phyloP scores from a whole-genome alignment of 2,113 vertebrate genomes.

The Anarhynchus alexandrinus region DNA sequence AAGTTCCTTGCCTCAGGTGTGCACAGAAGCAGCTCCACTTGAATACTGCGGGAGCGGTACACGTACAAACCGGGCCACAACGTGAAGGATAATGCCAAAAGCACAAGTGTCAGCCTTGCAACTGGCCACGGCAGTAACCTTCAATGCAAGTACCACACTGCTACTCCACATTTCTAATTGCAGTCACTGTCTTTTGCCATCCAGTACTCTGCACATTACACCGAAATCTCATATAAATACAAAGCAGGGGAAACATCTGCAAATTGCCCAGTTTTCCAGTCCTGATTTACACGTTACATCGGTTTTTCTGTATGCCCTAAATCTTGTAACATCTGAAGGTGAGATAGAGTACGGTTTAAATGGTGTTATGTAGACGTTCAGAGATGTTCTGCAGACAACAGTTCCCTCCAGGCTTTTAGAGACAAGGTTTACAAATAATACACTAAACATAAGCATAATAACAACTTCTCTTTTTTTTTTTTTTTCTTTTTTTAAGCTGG shows the following conservation, averaged over 20 bases:
- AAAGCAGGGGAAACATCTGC: neutral
- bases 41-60: neutral
- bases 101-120: neutral
- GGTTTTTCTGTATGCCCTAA: neutral
- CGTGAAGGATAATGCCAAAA: neutral
- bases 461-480: neutral
- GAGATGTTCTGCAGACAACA: neutral
- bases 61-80: neutral
- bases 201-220: neutral
- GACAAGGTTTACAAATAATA: neutral
- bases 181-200: neutral
- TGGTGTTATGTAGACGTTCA: neutral
- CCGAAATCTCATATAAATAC: neutral
- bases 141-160: neutral
- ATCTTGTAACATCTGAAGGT: neutral
- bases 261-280: neutral
- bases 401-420: neutral
- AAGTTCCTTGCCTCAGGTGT: neutral
- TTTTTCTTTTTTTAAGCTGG: neutral
- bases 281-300: neutral
- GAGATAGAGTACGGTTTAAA: accelerated
- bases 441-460: neutral
- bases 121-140: neutral
- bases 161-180: neutral
- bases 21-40: accelerated